phyloP scores from a whole-genome alignment of 2,888 invertebrate species.

The Cryptosula pallasiana region DNA sequence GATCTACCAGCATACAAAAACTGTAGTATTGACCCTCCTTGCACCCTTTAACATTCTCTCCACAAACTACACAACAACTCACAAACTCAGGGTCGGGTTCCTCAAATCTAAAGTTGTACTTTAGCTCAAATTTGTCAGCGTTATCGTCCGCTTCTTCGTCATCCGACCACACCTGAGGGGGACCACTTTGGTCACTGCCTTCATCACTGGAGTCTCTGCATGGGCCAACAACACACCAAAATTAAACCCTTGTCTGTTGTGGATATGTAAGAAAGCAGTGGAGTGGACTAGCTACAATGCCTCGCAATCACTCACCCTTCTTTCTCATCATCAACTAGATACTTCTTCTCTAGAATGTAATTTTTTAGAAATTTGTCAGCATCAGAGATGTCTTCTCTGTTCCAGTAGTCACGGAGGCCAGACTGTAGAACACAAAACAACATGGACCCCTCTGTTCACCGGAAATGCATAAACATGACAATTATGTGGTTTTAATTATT shows the following conservation, averaged over 20 bases:
- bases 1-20: too few species aligned
- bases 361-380: constrained; percentile 86
- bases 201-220: neutral
- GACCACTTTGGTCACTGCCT: neutral
- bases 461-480: too few species aligned
- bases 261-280: too few species aligned
- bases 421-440: neutral
- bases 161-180: constrained; percentile 59
- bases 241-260: too few species aligned
- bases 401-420: constrained; percentile 73
- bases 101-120: constrained; percentile 92
- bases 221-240: too few species aligned
- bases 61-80: too few species aligned
- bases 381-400: constrained; percentile 71
- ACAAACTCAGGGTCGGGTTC: constrained; percentile 84
- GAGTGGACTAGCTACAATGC: too few species aligned
- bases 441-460: too few species aligned
- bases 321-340: neutral
- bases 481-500: too few species aligned
- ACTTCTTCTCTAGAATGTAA: constrained; percentile 61
- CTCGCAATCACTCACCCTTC: neutral
- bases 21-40: too few species aligned
- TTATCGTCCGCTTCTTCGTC: constrained; percentile 74
- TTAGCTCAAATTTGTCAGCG: constrained; percentile 85
- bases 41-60: too few species aligned